Base-by-base conservation (phyloP, 2,113 vertebrate genomes). In the Microtus montanus region DNA sequence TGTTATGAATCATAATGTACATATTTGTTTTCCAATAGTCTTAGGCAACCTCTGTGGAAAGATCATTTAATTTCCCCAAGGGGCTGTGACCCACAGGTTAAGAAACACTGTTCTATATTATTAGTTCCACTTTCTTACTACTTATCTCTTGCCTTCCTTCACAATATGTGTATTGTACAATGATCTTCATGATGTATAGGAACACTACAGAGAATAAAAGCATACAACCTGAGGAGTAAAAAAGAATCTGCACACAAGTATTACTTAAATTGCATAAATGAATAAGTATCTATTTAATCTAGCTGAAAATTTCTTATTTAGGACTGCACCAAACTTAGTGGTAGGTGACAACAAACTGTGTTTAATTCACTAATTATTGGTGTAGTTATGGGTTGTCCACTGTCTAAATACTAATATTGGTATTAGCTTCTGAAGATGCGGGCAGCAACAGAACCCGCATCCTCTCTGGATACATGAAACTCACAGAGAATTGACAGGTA, bases 201-300 rank as follows among this genome's bases (percentile, higher is more conserved):
- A 66, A 28, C 41, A 95, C 61, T 73, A 54, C 28, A 19, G 41
- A 79, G 7, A 15, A 92, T 22, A 91, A 90, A 54, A 5, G 4
- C 41, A 77, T 1, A 38, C 10, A 17, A 44, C 47, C 4, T 83
- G 74, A 78, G 8, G 12, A 92, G 24, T 26, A 73, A 47, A 89
- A 74, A 4, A 68, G 52, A 95, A 92, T 14, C 35, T 70, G 2
- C 61, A 54, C 33, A 33, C 4, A 75, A 3, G 12, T 83, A 95
- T 86, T 73, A 94, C 63, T 90, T 80, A 95, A 70, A 78, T 74
- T 6, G 71, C 89, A 75, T 49, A 89, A 78, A 54, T 84, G 61
- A 52, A 70, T 79, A 84, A 87, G 89, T 82, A 47, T 6, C 26
- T 44, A 68, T 64, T 77, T 84, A 66, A 80, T 66, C 85, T 83